phyloP scores from a whole-genome alignment of 2,797 vertebrate genomes.

The Phrynocephalus forsythii region DNA sequence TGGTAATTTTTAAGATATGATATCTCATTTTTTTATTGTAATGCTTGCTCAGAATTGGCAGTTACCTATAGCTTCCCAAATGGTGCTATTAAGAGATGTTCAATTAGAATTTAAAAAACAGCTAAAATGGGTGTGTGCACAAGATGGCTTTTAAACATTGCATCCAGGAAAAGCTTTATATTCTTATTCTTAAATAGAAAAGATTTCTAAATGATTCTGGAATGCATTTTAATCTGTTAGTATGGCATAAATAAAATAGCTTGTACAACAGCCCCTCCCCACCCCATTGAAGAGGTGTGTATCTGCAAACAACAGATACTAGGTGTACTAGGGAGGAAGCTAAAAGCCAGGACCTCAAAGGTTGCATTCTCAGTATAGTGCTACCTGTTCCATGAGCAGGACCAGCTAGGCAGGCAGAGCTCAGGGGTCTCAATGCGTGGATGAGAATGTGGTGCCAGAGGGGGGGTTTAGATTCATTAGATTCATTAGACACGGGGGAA shows the following conservation, averaged over 20 bases:
- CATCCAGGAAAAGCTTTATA: background rate
- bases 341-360: too few relatives aligned
- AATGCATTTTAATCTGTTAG: background rate
- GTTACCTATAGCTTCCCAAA: background rate
- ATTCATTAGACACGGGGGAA: too few relatives aligned
- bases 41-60: background rate
- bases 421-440: too few relatives aligned
- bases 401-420: too few relatives aligned
- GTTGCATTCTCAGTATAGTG: too few relatives aligned
- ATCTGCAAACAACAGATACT: background rate
- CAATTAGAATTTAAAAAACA: constrained; percentile 14
- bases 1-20: background rate
- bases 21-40: background rate
- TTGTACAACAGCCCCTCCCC: background rate
- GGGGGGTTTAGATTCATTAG: too few relatives aligned
- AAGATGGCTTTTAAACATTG: constrained; percentile 26
- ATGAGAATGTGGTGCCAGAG: too few relatives aligned
- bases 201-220: background rate
- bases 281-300: background rate
- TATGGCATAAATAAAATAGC: constrained; percentile 22
- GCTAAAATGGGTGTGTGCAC: constrained; percentile 11
- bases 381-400: too few relatives aligned
- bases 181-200: background rate
- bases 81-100: background rate
- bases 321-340: too few relatives aligned